phyloP scores from a whole-genome alignment of 2,888 invertebrate species.

The Charanyca ferruginea region DNA sequence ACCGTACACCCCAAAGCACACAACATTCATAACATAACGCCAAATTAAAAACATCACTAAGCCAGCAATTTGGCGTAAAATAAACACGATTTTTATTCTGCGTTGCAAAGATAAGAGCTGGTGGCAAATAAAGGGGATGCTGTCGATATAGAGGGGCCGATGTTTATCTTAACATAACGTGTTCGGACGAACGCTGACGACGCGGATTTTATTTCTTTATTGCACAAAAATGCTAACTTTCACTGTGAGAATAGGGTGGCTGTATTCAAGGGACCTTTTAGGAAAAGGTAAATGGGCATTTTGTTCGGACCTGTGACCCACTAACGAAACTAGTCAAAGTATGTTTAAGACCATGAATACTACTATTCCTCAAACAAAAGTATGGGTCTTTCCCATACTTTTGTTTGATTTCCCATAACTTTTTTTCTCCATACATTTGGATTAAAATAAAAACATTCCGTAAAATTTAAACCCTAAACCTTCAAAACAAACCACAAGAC shows the following conservation, averaged over 20 bases:
- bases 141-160: constrained; percentile 67
- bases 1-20: constrained; percentile 32
- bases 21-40: constrained; percentile 57
- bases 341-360: too few relatives aligned
- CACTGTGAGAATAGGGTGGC: constrained; percentile 68
- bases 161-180: constrained; percentile 77
- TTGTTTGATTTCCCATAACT: too few relatives aligned
- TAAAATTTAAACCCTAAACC: too few relatives aligned
- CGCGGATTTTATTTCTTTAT: constrained; percentile 88
- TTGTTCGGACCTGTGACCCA: too few relatives aligned
- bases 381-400: too few relatives aligned
- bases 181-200: constrained; percentile 79
- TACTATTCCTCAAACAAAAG: too few relatives aligned
- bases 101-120: constrained; percentile 75
- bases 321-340: too few relatives aligned
- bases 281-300: too few relatives aligned
- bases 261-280: constrained; percentile 18
- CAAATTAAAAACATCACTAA: constrained; percentile 65
- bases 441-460: too few relatives aligned
- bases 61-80: constrained; percentile 63
- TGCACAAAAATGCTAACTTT: constrained; percentile 88
- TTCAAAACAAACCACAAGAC: too few relatives aligned
- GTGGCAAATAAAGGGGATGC: constrained; percentile 67
- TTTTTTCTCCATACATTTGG: too few relatives aligned
- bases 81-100: constrained; percentile 78